These are phyloP conservation scores for Metalampra italica DNA, from an alignment of 2,888 invertebrate species.

Conservation along the genomic window DNA sequence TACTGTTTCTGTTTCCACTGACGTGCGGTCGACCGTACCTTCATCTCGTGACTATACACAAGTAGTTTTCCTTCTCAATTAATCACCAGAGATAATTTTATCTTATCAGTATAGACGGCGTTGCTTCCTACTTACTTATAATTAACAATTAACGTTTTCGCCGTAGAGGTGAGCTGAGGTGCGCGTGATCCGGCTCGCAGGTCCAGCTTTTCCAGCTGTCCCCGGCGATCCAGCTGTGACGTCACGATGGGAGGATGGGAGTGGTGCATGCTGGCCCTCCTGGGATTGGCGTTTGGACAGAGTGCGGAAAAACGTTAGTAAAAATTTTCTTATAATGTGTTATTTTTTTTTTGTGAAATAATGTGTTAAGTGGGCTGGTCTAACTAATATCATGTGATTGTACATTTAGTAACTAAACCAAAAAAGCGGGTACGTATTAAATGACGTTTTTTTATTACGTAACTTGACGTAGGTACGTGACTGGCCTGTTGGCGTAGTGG, in stretches of 20 bases:
- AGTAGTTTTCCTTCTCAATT: slow-evolving; percentile 68
- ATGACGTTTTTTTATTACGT: too few species aligned
- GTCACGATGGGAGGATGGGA: slow-evolving; percentile 23
- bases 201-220: neutral
- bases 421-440: too few species aligned
- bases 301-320: slow-evolving; percentile 57
- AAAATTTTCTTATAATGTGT: neutral
- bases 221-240: slow-evolving; percentile 6
- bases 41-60: slow-evolving; percentile 64
- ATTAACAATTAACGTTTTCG: slow-evolving; percentile 41
- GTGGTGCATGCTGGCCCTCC: slow-evolving; percentile 31
- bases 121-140: slow-evolving; percentile 29
- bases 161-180: slow-evolving; percentile 48
- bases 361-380: too few species aligned
- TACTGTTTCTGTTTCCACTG: too few species aligned
- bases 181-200: slow-evolving; percentile 22
- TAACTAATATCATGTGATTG: too few species aligned
- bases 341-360: too few species aligned
- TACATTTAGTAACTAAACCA: too few species aligned
- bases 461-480: too few species aligned
- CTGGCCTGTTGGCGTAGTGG: too few species aligned
- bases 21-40: too few species aligned
- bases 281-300: slow-evolving; percentile 37
- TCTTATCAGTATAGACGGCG: slow-evolving; percentile 24
- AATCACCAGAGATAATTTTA: slow-evolving; percentile 60